Evolutionary conservation across 53 echinoderm and acorn worm genomes (phyloP), one percentile per base, ranked within the genome.

Genomic region (Arbacia lixula): DNA sequence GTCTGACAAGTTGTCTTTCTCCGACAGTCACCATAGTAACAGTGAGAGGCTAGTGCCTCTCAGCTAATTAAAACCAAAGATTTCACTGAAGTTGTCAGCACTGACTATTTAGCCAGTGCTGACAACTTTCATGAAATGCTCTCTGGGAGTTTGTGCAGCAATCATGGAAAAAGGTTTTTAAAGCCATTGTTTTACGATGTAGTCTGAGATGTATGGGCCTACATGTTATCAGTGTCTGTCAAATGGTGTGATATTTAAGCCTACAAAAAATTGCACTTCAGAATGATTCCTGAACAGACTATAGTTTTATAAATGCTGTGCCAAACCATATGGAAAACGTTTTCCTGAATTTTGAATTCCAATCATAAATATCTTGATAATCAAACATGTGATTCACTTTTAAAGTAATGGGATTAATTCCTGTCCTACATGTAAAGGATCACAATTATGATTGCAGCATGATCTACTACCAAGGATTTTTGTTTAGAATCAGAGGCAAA

Each of bases 301-400:
- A 30, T 63, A 63, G 64, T 63, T 25, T 63, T 63, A 63, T 63
- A 27, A 63, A 63, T 26, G 30, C 64, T 27, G 64, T 63, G 8
- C 8, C 8, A 46, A 46, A 46, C 49, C 49, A 46, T 46, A 26
- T 3, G 29, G 64, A 11, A 27, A 63, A 63, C 64, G 64, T 25
- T 63, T 63, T 63, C 29, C 64, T 26, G 29, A 60, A 63, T 63
- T 63, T 63, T 14, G 19, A 63, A 63, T 6, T 63, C 64, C 64
- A 63, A 63, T 63, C 64, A 63, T 12, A 26, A 63, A 63, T 63
- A 63, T 63, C 64, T 63, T 63, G 64, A 63, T 63, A 63, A 63
- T 63, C 64, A 63, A 27, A 63, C 64, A 63, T 11, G 64, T 12
- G 64, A 63, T 63, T 26, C 26, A 30, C 64, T 63, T 63, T 63